Conservation (phyloP, 2,113 vertebrate genomes). For the Chroicocephalus ridibundus region DNA sequence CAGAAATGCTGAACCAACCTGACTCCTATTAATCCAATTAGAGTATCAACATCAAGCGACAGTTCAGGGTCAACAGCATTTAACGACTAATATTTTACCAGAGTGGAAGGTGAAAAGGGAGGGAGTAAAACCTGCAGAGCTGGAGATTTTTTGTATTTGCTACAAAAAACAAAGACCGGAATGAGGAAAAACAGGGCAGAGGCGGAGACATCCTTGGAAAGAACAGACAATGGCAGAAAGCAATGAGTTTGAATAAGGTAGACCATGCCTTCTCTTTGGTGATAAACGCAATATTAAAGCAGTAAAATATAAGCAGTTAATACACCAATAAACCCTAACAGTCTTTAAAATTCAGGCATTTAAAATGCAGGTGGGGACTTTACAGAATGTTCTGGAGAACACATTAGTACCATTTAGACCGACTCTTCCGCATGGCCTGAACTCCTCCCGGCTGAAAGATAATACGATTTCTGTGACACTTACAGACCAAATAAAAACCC, state of each 20-base stretch:
- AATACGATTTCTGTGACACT: neutral
- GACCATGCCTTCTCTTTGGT: neutral
- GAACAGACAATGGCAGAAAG: neutral
- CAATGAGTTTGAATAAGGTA: fast-evolving
- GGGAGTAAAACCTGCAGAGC: neutral
- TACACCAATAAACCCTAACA: neutral
- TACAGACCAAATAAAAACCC: neutral
- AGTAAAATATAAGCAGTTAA: neutral
- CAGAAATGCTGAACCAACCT: neutral
- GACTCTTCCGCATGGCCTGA: neutral
- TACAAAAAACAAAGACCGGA: neutral
- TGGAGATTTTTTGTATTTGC: neutral
- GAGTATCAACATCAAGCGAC: neutral
- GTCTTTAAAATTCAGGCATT: neutral
- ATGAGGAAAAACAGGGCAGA: neutral
- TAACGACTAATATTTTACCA: neutral
- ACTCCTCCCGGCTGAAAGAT: neutral
- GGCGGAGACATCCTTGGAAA: neutral
- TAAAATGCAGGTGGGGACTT: neutral
- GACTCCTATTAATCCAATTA: neutral
- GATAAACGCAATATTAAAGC: neutral
- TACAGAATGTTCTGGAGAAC: neutral
- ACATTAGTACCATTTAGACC: neutral
- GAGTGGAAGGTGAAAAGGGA: neutral
- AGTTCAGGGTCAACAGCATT: neutral